These are phyloP conservation scores for Halichoeres trimaculatus DNA, from an alignment of 2,113 vertebrate genomes.

Conservation along the genomic window DNA sequence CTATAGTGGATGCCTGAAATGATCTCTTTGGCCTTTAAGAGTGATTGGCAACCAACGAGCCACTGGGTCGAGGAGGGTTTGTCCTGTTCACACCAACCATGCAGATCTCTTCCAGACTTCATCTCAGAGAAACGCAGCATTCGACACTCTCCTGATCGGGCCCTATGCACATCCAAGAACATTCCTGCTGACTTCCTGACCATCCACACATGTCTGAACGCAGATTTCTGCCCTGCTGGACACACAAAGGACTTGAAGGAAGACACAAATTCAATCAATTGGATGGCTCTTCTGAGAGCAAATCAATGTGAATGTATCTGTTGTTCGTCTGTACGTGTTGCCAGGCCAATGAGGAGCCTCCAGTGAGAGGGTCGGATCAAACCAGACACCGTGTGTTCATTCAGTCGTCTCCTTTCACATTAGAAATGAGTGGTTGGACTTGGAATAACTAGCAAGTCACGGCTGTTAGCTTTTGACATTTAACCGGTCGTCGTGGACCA, in stretches of 20 bases:
- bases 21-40: slow-evolving; percentile 76
- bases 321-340: slow-evolving; percentile 62
- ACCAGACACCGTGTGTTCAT: slow-evolving; percentile 25
- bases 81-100: slow-evolving; percentile 33
- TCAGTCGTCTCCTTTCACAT: slow-evolving; percentile 24
- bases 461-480: slow-evolving; percentile 50
- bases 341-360: slow-evolving; percentile 46
- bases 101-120: slow-evolving; percentile 51
- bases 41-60: slow-evolving; percentile 68
- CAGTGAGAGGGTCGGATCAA: slow-evolving; percentile 23
- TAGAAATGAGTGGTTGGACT: slow-evolving; percentile 28
- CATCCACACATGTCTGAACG: slow-evolving; percentile 12
- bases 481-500: slow-evolving; percentile 15
- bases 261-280: slow-evolving; percentile 64
- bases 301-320: slow-evolving; percentile 80
- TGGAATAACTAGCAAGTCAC: slow-evolving; percentile 33
- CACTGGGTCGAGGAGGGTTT: slow-evolving; percentile 37
- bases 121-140: slow-evolving; percentile 31
- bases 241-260: slow-evolving; percentile 29
- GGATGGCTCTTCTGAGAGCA: slow-evolving; percentile 53
- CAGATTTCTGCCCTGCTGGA: slow-evolving; percentile 36
- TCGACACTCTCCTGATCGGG: slow-evolving; percentile 41
- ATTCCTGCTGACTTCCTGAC: slow-evolving; percentile 62
- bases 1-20: slow-evolving; percentile 68
- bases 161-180: slow-evolving; percentile 62